phyloP scores from a whole-genome alignment of 2,797 vertebrate species.

The Phyllotis vaccarum region DNA sequence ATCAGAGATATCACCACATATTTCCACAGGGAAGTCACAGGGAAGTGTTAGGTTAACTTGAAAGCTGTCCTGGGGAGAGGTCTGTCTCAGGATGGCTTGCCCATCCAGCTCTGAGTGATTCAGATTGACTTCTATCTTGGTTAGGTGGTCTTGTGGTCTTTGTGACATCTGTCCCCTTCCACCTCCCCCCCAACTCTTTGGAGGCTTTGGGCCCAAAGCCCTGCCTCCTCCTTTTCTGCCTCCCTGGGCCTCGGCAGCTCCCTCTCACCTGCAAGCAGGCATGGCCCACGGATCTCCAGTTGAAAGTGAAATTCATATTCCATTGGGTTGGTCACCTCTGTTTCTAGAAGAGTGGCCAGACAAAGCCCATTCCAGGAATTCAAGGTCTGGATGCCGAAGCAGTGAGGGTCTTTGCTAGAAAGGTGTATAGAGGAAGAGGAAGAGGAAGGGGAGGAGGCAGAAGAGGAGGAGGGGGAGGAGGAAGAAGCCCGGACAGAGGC shows the following conservation, averaged over 20 bases:
- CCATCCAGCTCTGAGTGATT: not conserved
- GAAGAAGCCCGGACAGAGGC: not conserved
- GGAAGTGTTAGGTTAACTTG: not conserved
- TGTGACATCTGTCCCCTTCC: fast-evolving
- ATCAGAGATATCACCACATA: no score
- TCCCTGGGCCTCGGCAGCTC: not conserved
- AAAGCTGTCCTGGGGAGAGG: not conserved
- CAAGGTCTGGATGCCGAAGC: constrained; percentile 77
- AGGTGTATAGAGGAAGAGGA: not conserved
- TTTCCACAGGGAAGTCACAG: not conserved
- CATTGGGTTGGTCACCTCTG: constrained; percentile 93
- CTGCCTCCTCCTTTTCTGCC: not conserved
- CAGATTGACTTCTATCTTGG: not conserved
- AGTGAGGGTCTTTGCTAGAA: constrained; percentile 88
- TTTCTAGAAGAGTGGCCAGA: constrained; percentile 91
- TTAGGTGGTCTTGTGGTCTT: no score
- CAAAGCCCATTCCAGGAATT: constrained; percentile 89
- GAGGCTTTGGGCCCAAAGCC: not conserved
- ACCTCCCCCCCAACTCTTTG: not conserved
- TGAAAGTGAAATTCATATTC: constrained; percentile 98
- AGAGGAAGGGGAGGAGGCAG: not conserved
- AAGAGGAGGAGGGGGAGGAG: not conserved
- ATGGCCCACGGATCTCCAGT: constrained; percentile 96
- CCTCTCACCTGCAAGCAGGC: constrained; percentile 94
- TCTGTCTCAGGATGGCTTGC: not conserved